These are phyloP conservation scores for Temnothorax ravouxi DNA, from an alignment of 2,888 invertebrate genomes.

Conservation along the genomic window DNA sequence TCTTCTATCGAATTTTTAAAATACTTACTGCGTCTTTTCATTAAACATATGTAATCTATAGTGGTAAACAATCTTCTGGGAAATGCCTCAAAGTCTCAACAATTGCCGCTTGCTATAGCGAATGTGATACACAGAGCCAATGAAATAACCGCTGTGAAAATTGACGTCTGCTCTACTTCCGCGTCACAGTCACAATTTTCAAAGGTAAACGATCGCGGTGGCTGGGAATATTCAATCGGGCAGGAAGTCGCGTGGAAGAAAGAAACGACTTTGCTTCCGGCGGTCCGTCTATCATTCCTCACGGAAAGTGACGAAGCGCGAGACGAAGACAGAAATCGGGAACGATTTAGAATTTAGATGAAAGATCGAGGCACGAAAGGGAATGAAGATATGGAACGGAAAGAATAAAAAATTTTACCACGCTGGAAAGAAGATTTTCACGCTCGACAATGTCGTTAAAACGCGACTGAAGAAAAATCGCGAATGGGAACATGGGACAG, in stretches of 20 bases:
- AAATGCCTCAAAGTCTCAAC: neutral
- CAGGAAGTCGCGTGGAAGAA: constrained; percentile 34
- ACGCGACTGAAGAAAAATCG: neutral
- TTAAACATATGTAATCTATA: neutral
- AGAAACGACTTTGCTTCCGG: constrained; percentile 46
- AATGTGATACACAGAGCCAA: constrained; percentile 23
- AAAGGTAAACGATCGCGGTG: constrained; percentile 28
- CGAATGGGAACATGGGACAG: neutral
- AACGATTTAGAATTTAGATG: neutral
- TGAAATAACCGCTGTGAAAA: constrained; percentile 44
- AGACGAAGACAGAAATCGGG: neutral
- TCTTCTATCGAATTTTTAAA: neutral
- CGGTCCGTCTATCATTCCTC: constrained; percentile 12
- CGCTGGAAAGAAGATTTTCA: constrained; percentile 29
- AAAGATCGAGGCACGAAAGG: constrained; percentile 18
- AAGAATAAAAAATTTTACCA: constrained; percentile 53
- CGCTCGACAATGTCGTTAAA: constrained; percentile 1
- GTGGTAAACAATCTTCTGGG: neutral
- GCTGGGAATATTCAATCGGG: constrained; percentile 28
- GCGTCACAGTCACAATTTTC: constrained; percentile 28
- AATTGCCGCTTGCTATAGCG: neutral
- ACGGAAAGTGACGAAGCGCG: constrained; percentile 7
- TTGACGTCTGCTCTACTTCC: constrained; percentile 55
- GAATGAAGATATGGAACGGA: constrained; percentile 10
- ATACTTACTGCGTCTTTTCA: neutral